Base-by-base conservation (phyloP, 2,888 invertebrate genomes). In the Carabus problematicus region DNA sequence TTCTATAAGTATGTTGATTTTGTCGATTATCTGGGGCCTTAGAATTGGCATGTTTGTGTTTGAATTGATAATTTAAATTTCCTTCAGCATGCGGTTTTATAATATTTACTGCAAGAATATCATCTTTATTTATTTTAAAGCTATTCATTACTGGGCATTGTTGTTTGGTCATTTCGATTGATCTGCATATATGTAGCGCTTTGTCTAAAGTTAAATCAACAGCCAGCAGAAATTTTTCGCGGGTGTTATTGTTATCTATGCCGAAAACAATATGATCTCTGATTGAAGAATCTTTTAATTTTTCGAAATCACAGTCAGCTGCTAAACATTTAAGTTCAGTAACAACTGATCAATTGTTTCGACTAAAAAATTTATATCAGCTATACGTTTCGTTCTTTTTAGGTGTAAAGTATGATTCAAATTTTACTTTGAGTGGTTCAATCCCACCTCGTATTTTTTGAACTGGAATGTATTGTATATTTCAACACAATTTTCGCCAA, bases 391-490 rank as follows among this genome's bases (percentile, higher is more conserved):
- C 66, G 43, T 72, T 73, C 11, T 54, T 54, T 54, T 71, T 64
- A 16, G 73, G 72, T 1, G 70, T 19, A 43, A 73, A 73, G 49
- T 73, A 73, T 4, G 49, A 39, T 18, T 74, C 71, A 39, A 73
- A 73, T 39, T 56, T 66, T 14, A 60, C 7, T 41, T 70, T 41
- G 39, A 72, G 52, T 52, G 43, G 47, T 3, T 64, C 47, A 9
- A 42, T 49, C 59, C 64, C 8, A 70, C 68, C 7, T 70, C 60
- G 12, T 41, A 66, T 18, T 4, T 70, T 12, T 58, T 47, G 9
- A 73, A 9, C 9, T 56, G 69, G 19, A 74, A 71, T 2, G 70
- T 72, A 29, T 72, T 66, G 45, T 61, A 69, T 14, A 73, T 70
- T 56, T 73, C 70, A 29, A 55, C 42, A 8, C 70, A 69, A 47